These are phyloP conservation scores for Ramphastos sulfuratus DNA, from an alignment of 2,113 vertebrate genomes.

Conservation along the genomic window DNA sequence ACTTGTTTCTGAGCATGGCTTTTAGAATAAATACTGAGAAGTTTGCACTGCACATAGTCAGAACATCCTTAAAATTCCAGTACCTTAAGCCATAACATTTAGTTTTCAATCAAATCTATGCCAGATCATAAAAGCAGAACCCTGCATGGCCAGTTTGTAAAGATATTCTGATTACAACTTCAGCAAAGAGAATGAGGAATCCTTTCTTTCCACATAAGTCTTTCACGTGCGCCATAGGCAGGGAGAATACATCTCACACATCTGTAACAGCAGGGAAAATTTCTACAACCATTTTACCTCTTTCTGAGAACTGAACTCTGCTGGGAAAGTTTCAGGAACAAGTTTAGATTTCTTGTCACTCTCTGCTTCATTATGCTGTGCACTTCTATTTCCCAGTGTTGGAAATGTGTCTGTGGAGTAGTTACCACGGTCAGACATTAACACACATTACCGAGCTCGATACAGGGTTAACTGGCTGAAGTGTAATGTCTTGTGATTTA, in stretches of 20 bases:
- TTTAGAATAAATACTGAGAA: background rate
- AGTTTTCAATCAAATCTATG: background rate
- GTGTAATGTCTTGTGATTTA: background rate
- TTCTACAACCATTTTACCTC: background rate
- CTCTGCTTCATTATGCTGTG: background rate
- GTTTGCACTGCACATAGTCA: background rate
- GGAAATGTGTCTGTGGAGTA: background rate
- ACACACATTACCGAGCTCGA: background rate
- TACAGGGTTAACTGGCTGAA: background rate
- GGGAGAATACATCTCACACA: background rate
- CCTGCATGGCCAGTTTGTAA: background rate
- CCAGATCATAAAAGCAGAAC: background rate
- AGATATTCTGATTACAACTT: background rate
- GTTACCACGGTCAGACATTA: background rate
- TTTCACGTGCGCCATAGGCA: background rate
- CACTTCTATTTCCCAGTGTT: background rate
- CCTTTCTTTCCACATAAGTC: background rate
- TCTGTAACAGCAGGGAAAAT: background rate
- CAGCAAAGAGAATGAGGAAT: background rate
- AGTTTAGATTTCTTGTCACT: background rate
- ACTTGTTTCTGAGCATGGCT: background rate
- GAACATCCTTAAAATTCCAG: background rate
- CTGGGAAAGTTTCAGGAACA: background rate
- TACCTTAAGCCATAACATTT: background rate
- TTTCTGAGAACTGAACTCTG: background rate